These are phyloP conservation scores for Clarias gariepinus DNA, from an alignment of 2,113 vertebrate genomes.

Conservation along the genomic window DNA sequence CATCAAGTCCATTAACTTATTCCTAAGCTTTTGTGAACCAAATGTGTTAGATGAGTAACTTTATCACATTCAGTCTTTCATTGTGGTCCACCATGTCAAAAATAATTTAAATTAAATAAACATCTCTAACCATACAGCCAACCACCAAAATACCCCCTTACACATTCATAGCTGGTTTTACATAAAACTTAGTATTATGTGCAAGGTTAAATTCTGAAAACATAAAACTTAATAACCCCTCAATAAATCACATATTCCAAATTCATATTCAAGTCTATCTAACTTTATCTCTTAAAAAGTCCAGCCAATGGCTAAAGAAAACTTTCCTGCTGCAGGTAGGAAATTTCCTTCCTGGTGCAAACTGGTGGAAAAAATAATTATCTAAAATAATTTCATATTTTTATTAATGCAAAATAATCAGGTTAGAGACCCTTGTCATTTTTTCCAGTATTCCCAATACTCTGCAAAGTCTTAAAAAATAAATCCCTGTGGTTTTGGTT, in stretches of 20 bases:
- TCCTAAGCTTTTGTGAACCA: not conserved
- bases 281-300: slow-evolving; percentile 45
- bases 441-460: not conserved
- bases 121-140: not conserved
- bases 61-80: not conserved
- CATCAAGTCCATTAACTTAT: not conserved
- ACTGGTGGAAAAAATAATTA: slow-evolving; percentile 32
- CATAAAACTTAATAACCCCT: not conserved
- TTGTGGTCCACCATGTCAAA: not conserved
- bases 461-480: not conserved
- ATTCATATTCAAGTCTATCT: not conserved
- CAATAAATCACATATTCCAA: not conserved
- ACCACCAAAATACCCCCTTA: not conserved
- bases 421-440: not conserved
- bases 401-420: slow-evolving; percentile 16
- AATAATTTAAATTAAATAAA: not conserved
- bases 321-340: slow-evolving; percentile 46
- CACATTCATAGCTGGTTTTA: not conserved
- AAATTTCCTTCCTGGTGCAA: slow-evolving; percentile 38
- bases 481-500: slow-evolving; percentile 6
- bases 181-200: not conserved
- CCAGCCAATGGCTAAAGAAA: slow-evolving; percentile 37
- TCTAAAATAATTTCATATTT: slow-evolving; percentile 26
- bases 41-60: not conserved
- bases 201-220: not conserved